A percentile compares a stretch with the other conserved stretches of the same genome.
Evolutionary conservation across 1,140 invertebrate species (phyloP).

Genomic region (Caenorhabditis remanei): DNA sequence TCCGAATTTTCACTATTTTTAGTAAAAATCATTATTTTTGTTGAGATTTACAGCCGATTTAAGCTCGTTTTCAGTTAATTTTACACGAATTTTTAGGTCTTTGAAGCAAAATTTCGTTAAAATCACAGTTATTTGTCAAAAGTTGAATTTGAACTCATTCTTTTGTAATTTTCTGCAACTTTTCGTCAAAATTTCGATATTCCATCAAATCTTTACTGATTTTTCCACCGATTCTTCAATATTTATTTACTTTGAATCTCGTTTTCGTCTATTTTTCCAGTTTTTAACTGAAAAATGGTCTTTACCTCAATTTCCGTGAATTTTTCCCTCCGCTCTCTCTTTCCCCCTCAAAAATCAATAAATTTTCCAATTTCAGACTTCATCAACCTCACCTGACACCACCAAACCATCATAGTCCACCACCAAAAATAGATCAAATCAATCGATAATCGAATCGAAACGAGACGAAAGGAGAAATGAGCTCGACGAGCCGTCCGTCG

Average conservation of each 20-base stretch:
- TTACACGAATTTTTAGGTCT: no score
- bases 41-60: no score
- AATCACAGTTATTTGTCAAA: no score
- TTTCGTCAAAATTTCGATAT: no score
- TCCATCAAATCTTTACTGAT: no score
- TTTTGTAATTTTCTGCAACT: no score
- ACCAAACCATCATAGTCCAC: not conserved
- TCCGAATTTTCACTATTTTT: no score
- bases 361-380: not conserved
- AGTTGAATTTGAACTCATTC: no score
- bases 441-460: not conserved
- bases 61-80: no score
- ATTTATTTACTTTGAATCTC: not conserved
- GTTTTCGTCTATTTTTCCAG: not conserved
- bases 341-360: not conserved
- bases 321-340: slow-evolving; percentile 15
- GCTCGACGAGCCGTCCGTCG: slow-evolving; percentile 55
- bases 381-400: not conserved
- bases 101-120: no score
- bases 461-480: slow-evolving; percentile 33
- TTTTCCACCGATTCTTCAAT: not conserved
- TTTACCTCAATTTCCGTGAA: slow-evolving; percentile 34
- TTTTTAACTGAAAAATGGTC: slow-evolving; percentile 1
- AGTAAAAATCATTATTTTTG: no score
- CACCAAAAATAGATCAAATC: not conserved